Evolutionary conservation across 2,888 invertebrate species (phyloP), one percentile per base, ranked within the genome.

Genomic region (Gerris lacustris): DNA sequence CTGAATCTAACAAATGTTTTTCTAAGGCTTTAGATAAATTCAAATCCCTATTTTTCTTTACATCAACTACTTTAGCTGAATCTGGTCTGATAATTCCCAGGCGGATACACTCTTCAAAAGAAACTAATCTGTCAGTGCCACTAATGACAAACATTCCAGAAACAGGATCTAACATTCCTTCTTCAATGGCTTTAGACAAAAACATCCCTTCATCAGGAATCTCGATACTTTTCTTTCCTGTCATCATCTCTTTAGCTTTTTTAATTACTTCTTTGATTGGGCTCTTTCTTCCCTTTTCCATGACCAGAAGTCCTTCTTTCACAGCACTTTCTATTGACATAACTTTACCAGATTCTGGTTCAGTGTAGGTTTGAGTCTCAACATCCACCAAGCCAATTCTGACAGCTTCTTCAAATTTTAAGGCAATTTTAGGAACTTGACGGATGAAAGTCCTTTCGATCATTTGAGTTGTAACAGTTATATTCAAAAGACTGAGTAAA

Each of bases 131-230:
- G 79, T 94, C 94, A 6, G 94, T 93, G 15, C 90, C 90, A 2
- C 92, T 92, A 74, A 96, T 91, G 17, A 88, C 87, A 77, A 96
- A 93, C 55, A 91, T 82, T 5, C 97, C 96, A 0, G 87, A 87
- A 0, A 86, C 82, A 1, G 95, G 89, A 80, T 96, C 91, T 76
- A 96, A 91, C 5, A 93, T 80, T 70, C 88, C 88, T 78, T 89
- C 87, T 63, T 89, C 84, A 74, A 96, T 92, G 5, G 95, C 94
- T 77, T 94, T 91, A 70, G 86, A 84, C 4, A 96, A 83, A 71
- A 86, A 85, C 91, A 93, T 94, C 5, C 95, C 94, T 72, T 89
- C 90, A 15, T 86, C 84, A 0, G 95, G 95, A 45, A 95, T 80
- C 77, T 94, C 92, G 76, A 90, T 86, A 0, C 87, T 85, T 78